These are phyloP conservation scores for Hylaeus anthracinus DNA, from an alignment of 1,140 invertebrate genomes.

Conservation along the genomic window DNA sequence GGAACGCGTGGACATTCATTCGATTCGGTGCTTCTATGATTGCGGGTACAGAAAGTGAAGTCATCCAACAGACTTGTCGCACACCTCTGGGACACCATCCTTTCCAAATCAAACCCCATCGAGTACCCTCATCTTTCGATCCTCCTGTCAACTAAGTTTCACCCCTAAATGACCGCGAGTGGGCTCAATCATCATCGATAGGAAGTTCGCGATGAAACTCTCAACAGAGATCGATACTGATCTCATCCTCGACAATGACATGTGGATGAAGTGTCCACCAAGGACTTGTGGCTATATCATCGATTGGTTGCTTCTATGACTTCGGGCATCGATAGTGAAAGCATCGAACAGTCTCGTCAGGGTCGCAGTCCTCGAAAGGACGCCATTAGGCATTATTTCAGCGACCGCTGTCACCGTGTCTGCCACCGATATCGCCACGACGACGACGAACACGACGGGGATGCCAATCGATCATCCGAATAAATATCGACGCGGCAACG, in stretches of 20 bases:
- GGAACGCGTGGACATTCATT: no score
- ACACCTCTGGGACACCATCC: constrained; percentile 1
- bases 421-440: not conserved
- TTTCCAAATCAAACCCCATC: not conserved
- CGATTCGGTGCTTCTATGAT: no score
- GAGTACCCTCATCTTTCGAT: not conserved
- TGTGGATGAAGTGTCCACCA: no score
- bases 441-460: not conserved
- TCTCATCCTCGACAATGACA: no score
- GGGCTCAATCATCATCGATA: not conserved
- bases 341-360: constrained; percentile 28
- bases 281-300: no score
- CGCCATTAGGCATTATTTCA: constrained; percentile 41
- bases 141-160: no score
- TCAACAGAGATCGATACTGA: no score
- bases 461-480: not conserved
- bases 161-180: not conserved
- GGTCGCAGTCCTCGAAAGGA: constrained; percentile 28
- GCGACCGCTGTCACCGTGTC: constrained; percentile 11
- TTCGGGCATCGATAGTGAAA: not conserved
- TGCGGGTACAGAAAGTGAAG: no score
- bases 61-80: no score
- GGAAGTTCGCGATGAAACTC: not conserved
- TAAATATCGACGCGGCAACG: not conserved
- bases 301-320: not conserved